Base-by-base conservation (phyloP, 1,140 invertebrate species). In the Drosophila serrata region DNA sequence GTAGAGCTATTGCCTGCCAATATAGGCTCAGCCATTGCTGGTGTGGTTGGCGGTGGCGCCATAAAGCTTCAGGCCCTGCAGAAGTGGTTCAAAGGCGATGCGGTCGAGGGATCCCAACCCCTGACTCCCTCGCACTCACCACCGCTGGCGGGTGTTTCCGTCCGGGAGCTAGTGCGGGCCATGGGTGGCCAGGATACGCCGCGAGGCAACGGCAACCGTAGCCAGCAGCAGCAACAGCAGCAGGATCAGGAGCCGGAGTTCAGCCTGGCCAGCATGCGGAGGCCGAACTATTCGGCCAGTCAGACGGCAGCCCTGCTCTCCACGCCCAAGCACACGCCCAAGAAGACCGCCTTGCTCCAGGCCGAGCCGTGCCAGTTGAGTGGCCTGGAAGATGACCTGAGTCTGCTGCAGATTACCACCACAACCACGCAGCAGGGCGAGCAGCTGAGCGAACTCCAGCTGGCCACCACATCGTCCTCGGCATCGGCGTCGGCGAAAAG, bases 91-190 rank as follows among this genome's bases (percentile, higher is more conserved):
- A 95, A 95, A 75, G 94, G 95, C 15, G 95, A 96, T 37, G 93
- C 94, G 24, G 93, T 94, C 67, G 82, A 91, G 45, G 82, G 92
- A 12, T 82, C 87, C 17, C 65, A 40, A 22, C 70, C 43, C 3
- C 67, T 65, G 15, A 69, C n/a, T 4, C 76, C 24, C 39, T 51
- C 31, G 9, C 70, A 51, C 11, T 24, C 55, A 24, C 61, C 64
- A 4, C 70, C 63, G 1, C 72, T 80, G 45, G 95, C 95, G 15
- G 95, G 96, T 1, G 96, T 97, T 5, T 97, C 96, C 1, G 96
- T 97, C 2, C 96, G 96, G 62, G 97, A 97, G 63, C 87, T 97
- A 42, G 96, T 97, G 4, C 96, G 96, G 86, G 96, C 95, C 2
- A 95, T 97, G 92, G 96, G 96, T 19, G 88, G 79, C 1, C 87